Evolutionary conservation across 2,113 vertebrate genomes (phyloP).

Genomic region (Ciconia maguari): DNA sequence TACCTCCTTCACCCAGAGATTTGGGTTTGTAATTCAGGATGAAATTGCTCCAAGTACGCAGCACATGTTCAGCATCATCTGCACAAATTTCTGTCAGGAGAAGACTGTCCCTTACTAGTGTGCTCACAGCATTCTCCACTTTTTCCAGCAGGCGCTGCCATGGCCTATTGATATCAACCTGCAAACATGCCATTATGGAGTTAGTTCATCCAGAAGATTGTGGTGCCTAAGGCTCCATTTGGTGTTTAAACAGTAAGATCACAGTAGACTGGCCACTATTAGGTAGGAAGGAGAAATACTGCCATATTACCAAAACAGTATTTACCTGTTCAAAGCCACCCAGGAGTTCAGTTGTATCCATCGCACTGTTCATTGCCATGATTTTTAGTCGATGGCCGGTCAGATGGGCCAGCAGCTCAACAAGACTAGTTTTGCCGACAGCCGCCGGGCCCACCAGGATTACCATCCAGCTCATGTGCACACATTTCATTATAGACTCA

Average conservation of each 20-base stretch:
- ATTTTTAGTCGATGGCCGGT: constrained; percentile 87
- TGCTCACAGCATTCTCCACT: constrained; percentile 81
- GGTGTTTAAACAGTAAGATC: neutral
- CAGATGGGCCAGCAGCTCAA: constrained; percentile 90
- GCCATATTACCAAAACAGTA: neutral
- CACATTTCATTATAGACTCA: constrained; percentile 95
- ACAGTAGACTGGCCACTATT: neutral
- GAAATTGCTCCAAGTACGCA: constrained; percentile 92
- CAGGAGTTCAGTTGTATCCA: constrained; percentile 96
- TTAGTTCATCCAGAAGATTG: neutral
- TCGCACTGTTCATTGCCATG: constrained; percentile 96
- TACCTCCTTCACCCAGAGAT: constrained; percentile 76
- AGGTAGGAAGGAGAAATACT: neutral
- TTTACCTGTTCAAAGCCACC: constrained; percentile 97
- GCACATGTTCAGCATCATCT: constrained; percentile 87
- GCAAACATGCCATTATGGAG: neutral
- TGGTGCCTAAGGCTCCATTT: neutral
- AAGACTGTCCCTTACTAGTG: constrained; percentile 84
- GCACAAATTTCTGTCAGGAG: constrained; percentile 83
- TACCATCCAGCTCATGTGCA: constrained; percentile 96
- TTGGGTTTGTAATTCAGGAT: constrained; percentile 83
- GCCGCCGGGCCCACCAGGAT: constrained; percentile 92
- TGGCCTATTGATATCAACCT: constrained; percentile 89
- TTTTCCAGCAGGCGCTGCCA: constrained; percentile 91
- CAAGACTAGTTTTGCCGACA: constrained; percentile 91